Evolutionary conservation across 2,113 vertebrate genomes (phyloP), one percentile per base, ranked within the genome.

Genomic region (Vombatus ursinus): DNA sequence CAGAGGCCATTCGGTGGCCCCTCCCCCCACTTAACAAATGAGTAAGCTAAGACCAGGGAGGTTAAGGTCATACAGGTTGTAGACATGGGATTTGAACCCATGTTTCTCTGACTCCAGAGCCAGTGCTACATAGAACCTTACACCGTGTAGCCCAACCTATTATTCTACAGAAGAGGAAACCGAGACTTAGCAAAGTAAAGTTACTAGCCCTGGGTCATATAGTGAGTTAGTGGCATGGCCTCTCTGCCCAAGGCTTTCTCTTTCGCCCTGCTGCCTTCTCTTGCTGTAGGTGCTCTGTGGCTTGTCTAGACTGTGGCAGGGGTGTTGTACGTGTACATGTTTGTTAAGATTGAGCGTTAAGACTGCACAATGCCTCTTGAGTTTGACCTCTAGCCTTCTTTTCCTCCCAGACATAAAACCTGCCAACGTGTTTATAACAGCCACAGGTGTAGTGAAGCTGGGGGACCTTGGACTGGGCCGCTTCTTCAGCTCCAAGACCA

Each of bases 351-450:
- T 49, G 47, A 90, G 11, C 48, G 2, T 31, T 50, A 28, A 49
- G n/a, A 48, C 23, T 1, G 23, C 8, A 1, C 23, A 9, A 48
- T 90, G 28, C 89, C 19, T 90, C 28, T 90, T 48, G 89, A 48
- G 47, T 90, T 16, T 50, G 90, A n/a, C 50, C 0, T 47, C 84
- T 98, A 94, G 97, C 97, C 68, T 92, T 93, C 52, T 96, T 84
- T 94, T 96, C 92, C 91, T 97, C 92, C 89, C 98, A 99, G 99
- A 99, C 98, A 99, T 99, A 98, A 99, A 99, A 97, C 99, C 99
- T 19, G 99, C 99, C 96, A 99, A 99, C 1, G 99, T 99, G 97
- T 99, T 99, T 98, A 99, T 99, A 97, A 99, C 99, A 25, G 99
- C 99, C 94, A 99, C 99, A 0, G 99, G 99, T 92, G 98, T 99